Base-by-base conservation (phyloP, 1,140 invertebrate species). In the Pachypeltis micranthus region DNA sequence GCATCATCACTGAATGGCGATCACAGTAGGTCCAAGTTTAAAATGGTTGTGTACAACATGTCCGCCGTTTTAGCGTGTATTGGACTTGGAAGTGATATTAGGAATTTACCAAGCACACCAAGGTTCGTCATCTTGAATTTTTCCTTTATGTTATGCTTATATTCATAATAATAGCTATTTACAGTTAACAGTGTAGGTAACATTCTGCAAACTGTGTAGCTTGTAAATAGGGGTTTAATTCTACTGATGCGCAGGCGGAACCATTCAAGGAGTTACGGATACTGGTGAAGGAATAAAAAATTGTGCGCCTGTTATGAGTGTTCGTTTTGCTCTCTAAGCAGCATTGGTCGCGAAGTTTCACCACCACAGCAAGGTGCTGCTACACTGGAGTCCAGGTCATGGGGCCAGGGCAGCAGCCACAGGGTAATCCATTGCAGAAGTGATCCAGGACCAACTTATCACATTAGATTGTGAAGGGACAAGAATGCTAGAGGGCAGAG, bases 41-140 rank as follows among this genome's bases (percentile, higher is more conserved):
- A 94, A 72, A 74, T 87, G 70, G 83, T 89, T 14, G 76, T 96
- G 59, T 94, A 91, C 76, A 93, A 94, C 72, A 91, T 95, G 75
- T 90, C 89, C 26, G 87, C 91, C 10, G 82, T 95, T 76, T 74
- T 96, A 65, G 92, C 91, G 0, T 84, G 89, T 23, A 86, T 96
- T 14, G 91, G 86, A 0, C 86, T 88, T 26, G 93, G 93, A 0
- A 23, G 25, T 23, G 93, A 96, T 77, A 85, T 97, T 24, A 80
- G 91, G 57, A 59, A 59, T 58, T 21, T 64, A 25, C 31, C 23
- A 39, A 56, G 26, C 44, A 19, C 34, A 24, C 19, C 51, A 10
- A 19, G 28, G 28, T 56, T 31, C 28, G 54, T 27, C 10, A 23
- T 47, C 2, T 61, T 54, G 16, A 62, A 39, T 39, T 39, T 7